Percentiles rank a stretch among this genome's conserved stretches.
These are phyloP conservation scores for Meandrusa payeni DNA, from an alignment of 2,888 invertebrate species.

Conservation along the genomic window DNA sequence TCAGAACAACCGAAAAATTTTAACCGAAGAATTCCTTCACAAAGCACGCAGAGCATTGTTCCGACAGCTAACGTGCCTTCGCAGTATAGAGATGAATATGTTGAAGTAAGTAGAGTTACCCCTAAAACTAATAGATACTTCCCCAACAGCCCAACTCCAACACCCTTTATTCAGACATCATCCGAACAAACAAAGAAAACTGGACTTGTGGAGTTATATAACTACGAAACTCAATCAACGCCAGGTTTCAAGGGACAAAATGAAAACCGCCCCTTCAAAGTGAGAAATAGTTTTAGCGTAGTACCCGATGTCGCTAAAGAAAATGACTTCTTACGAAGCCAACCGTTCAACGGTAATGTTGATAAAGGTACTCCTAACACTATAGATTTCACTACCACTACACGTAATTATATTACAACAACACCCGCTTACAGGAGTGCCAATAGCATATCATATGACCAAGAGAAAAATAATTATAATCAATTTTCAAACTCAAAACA, in stretches of 20 bases:
- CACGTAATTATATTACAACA: conserved; percentile 45
- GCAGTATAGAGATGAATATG: conserved; percentile 68
- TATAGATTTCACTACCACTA: conserved; percentile 46
- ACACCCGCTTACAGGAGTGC: conserved; percentile 58
- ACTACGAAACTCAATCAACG: conserved; percentile 67
- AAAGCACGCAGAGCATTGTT: conserved; percentile 40
- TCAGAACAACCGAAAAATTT: conserved; percentile 44
- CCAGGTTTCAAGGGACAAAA: conserved; percentile 52
- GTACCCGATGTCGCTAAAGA: conserved; percentile 47
- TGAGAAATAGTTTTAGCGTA: conserved; percentile 61
- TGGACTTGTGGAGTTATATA: conserved; percentile 65
- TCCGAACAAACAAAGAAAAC: conserved; percentile 64
- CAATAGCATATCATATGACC: conserved; percentile 66
- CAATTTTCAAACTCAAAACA: conserved; percentile 51
- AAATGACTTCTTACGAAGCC: conserved; percentile 50
- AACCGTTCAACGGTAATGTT: conserved; percentile 39
- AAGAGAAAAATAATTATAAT: conserved; percentile 63
- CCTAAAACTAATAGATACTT: conserved; percentile 60
- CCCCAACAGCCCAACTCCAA: conserved; percentile 47
- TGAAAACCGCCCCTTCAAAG: conserved; percentile 57
- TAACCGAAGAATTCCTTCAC: conserved; percentile 42
- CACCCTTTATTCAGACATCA: conserved; percentile 46
- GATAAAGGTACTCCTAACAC: conserved; percentile 41
- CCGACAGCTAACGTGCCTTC: conserved; percentile 51
- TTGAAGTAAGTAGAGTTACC: conserved; percentile 68